These are phyloP conservation scores for Pandemis heparana DNA, from an alignment of 2,888 invertebrate species.

Conservation along the genomic window DNA sequence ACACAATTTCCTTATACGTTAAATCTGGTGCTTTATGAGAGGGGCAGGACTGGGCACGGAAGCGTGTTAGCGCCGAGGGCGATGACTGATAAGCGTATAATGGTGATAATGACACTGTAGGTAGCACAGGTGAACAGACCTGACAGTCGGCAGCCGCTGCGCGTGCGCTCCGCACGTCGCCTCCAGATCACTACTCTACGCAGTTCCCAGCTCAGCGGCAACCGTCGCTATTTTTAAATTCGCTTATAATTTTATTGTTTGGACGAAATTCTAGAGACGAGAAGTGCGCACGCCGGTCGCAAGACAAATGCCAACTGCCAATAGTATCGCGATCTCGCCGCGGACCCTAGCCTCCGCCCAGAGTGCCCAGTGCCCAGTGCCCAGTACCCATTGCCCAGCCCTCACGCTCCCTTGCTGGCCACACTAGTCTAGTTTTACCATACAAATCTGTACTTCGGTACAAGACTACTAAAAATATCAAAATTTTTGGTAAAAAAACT, in stretches of 20 bases:
- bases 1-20: slow-evolving; percentile 1
- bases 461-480: no score
- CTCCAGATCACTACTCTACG: slow-evolving; percentile 69
- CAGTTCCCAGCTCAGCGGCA: slow-evolving; percentile 60
- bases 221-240: slow-evolving; percentile 75
- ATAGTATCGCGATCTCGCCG: slow-evolving; percentile 55
- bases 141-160: slow-evolving; percentile 69
- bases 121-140: slow-evolving; percentile 80
- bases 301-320: slow-evolving; percentile 73
- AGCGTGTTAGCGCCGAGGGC: slow-evolving; percentile 47
- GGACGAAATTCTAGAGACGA: slow-evolving; percentile 78
- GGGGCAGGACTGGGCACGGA: slow-evolving; percentile 14
- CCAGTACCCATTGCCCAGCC: not conserved
- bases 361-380: not conserved
- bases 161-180: slow-evolving; percentile 78
- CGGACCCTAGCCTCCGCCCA: slow-evolving; percentile 43
- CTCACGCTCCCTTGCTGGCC: not conserved
- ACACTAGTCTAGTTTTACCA: not conserved
- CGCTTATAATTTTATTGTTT: slow-evolving; percentile 85
- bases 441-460: not conserved
- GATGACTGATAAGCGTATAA: slow-evolving; percentile 68
- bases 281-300: slow-evolving; percentile 77
- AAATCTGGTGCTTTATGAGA: not conserved
- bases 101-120: slow-evolving; percentile 83
- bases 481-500: no score